These are phyloP conservation scores for Cotesia chilonis DNA, from an alignment of 1,140 invertebrate species.

Conservation along the genomic window DNA sequence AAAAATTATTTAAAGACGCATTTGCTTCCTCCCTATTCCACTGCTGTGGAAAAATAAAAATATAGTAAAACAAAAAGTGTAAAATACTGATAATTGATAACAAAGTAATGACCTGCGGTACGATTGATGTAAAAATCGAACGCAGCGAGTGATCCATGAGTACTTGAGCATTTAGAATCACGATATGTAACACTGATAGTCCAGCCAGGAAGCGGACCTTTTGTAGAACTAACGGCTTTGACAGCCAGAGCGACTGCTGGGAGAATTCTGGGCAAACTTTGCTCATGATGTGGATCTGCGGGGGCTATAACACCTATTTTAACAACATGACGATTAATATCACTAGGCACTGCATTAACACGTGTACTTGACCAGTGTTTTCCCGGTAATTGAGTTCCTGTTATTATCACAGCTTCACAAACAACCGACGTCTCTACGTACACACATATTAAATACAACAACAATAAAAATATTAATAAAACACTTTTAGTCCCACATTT, in stretches of 20 bases:
- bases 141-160: conserved; percentile 78
- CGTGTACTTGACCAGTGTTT: conserved; percentile 39
- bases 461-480: neutral
- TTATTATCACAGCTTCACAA: conserved; percentile 53
- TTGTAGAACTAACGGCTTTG: conserved; percentile 68
- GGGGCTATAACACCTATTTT: conserved; percentile 77
- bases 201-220: conserved; percentile 72
- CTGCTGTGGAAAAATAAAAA: neutral
- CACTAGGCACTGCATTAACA: neutral
- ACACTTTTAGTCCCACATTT: neutral
- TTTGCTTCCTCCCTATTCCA: too few species aligned
- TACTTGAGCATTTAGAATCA: conserved; percentile 83
- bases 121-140: conserved; percentile 80
- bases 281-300: conserved; percentile 69
- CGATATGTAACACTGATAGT: conserved; percentile 74
- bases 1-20: too few species aligned
- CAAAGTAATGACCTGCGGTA: conserved; percentile 69
- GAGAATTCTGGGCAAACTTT: conserved; percentile 75
- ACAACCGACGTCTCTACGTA: neutral
- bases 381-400: conserved; percentile 55
- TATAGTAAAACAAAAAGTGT: neutral
- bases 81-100: too few species aligned
- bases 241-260: conserved; percentile 80
- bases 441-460: neutral
- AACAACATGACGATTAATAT: conserved; percentile 55